These are phyloP conservation scores for Tyrophagus putrescentiae DNA, from an alignment of 1,140 invertebrate genomes.

Conservation along the genomic window DNA sequence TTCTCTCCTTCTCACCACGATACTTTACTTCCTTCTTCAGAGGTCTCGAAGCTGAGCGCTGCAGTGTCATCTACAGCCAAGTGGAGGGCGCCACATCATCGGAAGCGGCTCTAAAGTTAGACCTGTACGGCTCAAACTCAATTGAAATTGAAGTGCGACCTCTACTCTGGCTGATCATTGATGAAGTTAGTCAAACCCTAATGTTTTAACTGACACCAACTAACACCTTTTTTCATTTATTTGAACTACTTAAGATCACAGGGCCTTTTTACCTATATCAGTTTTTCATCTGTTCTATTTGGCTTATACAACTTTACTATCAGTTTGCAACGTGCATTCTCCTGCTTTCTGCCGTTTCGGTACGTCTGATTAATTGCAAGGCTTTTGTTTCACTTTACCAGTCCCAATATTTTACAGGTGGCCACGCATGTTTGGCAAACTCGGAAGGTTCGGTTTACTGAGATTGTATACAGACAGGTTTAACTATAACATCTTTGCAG, in stretches of 20 bases:
- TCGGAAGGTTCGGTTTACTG: slow-evolving; percentile 29
- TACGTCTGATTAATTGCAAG: neutral
- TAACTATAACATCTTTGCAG: slow-evolving; percentile 19
- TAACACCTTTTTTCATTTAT: neutral
- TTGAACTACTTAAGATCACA: slow-evolving; percentile 28
- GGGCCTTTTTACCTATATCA: slow-evolving; percentile 37
- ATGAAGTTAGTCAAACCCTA: slow-evolving; percentile 26
- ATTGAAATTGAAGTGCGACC: slow-evolving; percentile 31
- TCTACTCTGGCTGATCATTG: slow-evolving; percentile 27
- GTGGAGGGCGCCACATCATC: slow-evolving; percentile 25
- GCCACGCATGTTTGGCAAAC: slow-evolving; percentile 33
- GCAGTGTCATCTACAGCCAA: slow-evolving; percentile 25
- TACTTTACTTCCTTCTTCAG: slow-evolving; percentile 17
- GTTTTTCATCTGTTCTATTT: slow-evolving; percentile 34
- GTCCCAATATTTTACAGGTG: slow-evolving; percentile 21
- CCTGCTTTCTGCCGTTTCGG: slow-evolving; percentile 32
- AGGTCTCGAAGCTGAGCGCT: slow-evolving; percentile 26
- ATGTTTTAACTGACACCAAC: slow-evolving; percentile 4
- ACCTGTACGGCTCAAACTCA: slow-evolving; percentile 29
- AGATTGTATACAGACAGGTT: neutral
- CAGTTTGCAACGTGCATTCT: slow-evolving; percentile 33
- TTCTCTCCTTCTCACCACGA: neutral
- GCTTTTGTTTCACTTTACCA: neutral
- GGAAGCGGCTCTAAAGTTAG: slow-evolving; percentile 24
- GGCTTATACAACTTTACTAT: slow-evolving; percentile 33